phyloP scores from a whole-genome alignment of 2,113 vertebrate genomes.

The Craseonycteris thonglongyai region DNA sequence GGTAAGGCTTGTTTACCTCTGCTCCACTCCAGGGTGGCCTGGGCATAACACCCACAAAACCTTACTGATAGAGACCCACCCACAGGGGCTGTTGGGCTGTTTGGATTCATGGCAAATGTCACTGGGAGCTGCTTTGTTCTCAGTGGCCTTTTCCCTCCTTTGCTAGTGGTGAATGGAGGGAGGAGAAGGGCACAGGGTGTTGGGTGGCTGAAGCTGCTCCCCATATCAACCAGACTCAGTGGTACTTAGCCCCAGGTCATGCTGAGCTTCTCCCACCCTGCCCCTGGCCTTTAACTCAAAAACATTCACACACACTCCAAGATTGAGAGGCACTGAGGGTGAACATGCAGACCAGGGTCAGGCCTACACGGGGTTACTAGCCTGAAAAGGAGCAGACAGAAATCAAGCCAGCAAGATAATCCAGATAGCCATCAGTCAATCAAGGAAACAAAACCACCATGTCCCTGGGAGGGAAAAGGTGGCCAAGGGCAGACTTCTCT shows the following conservation, averaged over 20 bases:
- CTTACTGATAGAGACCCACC: constrained; percentile 68
- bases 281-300: not conserved
- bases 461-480: not conserved
- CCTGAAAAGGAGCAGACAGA: not conserved
- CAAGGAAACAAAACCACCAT: not conserved
- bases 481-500: not conserved
- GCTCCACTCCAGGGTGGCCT: constrained; percentile 72
- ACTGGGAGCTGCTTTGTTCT: constrained; percentile 67
- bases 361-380: not conserved
- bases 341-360: not conserved
- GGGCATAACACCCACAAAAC: constrained; percentile 70
- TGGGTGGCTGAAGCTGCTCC: not conserved
- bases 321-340: not conserved
- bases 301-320: not conserved
- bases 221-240: not conserved
- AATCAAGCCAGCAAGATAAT: not conserved
- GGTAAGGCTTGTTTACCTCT: constrained; percentile 75
- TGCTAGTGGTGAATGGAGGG: constrained; percentile 69
- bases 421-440: not conserved
- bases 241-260: not conserved
- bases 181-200: constrained; percentile 39
- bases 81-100: constrained; percentile 68
- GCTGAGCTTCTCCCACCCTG: constrained; percentile 49
- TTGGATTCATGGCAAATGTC: constrained; percentile 71
- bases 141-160: constrained; percentile 72